phyloP scores from a whole-genome alignment of 2,797 vertebrate genomes.

The Meda fulgida region DNA sequence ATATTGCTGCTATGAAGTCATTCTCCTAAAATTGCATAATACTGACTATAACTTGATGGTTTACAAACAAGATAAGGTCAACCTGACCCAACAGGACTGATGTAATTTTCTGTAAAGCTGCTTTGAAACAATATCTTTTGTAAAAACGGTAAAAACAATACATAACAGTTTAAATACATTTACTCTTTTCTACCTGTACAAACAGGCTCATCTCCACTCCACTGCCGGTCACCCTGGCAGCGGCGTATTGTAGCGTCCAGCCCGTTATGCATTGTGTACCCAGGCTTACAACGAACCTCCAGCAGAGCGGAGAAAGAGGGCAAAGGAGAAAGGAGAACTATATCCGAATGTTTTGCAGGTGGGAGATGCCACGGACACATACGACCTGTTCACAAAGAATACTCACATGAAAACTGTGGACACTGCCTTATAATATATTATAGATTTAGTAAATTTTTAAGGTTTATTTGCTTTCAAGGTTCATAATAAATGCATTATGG shows the following conservation, averaged over 20 bases:
- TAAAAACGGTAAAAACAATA: background rate
- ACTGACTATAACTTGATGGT: conserved; percentile 8
- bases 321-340: conserved; percentile 76
- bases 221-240: conserved; percentile 85
- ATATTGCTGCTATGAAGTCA: conserved; percentile 11
- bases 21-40: conserved; percentile 12
- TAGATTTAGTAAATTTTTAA: background rate
- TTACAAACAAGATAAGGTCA: conserved; percentile 13
- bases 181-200: conserved; percentile 76
- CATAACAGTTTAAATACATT: background rate
- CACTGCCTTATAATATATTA: background rate
- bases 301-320: conserved; percentile 80
- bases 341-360: conserved; percentile 63
- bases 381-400: conserved; percentile 69
- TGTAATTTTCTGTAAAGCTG: background rate
- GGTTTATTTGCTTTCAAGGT: background rate
- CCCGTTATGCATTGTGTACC: conserved; percentile 74
- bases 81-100: background rate
- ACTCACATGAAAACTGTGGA: background rate
- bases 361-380: conserved; percentile 82
- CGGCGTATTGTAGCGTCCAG: conserved; percentile 75
- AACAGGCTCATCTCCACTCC: conserved; percentile 80
- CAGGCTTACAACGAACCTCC: conserved; percentile 79
- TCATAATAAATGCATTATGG: conserved; percentile 6
- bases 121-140: too few species aligned